A percentile compares a stretch with the other conserved stretches of the same genome.
Evolutionary conservation across 2,113 vertebrate species (phyloP).

Genomic region (Platichthys stellatus): DNA sequence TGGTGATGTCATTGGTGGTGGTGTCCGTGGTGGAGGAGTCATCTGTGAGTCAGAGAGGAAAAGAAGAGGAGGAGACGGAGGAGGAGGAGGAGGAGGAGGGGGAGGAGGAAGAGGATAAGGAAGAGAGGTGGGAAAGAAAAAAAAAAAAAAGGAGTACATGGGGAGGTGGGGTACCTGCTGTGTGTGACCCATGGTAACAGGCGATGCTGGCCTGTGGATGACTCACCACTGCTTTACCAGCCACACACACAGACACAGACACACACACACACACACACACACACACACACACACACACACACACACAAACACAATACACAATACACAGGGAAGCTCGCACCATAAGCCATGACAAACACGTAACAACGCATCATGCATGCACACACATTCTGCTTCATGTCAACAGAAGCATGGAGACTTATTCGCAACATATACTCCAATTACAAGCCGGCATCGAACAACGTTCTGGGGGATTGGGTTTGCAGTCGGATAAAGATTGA

Average conservation of each 20-base stretch:
- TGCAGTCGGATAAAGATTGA: neutral
- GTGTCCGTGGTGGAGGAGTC: conserved; percentile 68
- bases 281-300: conserved; percentile 33
- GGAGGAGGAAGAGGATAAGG: conserved; percentile 61
- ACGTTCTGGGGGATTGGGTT: neutral
- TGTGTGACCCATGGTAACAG: conserved; percentile 76
- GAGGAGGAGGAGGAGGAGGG: conserved; percentile 52
- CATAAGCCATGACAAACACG: conserved; percentile 14
- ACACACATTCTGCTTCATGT: neutral
- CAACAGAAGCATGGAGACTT: conserved; percentile 15
- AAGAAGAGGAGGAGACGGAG: conserved; percentile 58
- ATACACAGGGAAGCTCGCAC: conserved; percentile 26
- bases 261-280: conserved; percentile 38
- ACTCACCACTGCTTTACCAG: conserved; percentile 76
- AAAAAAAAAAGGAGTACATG: conserved; percentile 25
- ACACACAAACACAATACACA: conserved; percentile 31
- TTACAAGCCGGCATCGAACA: neutral
- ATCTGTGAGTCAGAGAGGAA: conserved; percentile 76
- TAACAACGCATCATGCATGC: neutral
- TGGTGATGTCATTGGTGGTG: conserved; percentile 73
- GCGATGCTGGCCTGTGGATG: conserved; percentile 68
- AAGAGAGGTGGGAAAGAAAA: conserved; percentile 54
- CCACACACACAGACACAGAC: conserved; percentile 35
- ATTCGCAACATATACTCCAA: neutral
- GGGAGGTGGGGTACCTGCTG: conserved; percentile 75